Evolutionary conservation across 2,888 invertebrate species (phyloP), one percentile per base, ranked within the genome.

Genomic region (Platynereis dumerilii): DNA sequence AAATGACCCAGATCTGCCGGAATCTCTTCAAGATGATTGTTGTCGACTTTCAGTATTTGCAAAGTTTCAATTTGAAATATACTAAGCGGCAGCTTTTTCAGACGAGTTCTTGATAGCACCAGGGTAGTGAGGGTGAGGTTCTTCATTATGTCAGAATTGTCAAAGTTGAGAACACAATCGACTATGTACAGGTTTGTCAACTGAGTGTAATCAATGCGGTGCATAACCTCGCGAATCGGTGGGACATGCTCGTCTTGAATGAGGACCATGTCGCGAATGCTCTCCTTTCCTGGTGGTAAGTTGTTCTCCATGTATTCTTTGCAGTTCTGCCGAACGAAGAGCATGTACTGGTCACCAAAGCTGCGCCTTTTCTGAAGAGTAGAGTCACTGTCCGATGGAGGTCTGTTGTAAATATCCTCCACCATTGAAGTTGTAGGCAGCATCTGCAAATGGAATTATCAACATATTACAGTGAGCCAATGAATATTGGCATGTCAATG

Each of bases 291-390:
- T 7, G 64, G 64, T n/a, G 62, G 62, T 45, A 70, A 69, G 62
- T 71, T 67, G 58, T 70, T 71, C 59, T 71, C 73, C 65, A 72
- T 68, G 60, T 72, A 70, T 54, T 74, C 72, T 12, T 64, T 52
- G 27, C 69, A 66, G 68, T 74, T 72, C 66, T 73, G 74, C 7
- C 72, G 68, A 1, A 72, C 69, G 57, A 70, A 70, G 52, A 74
- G 57, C 61, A 73, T 55, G 69, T 70, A 73, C 61, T 73, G 74
- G 62, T 73, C 72, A 57, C 70, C 72, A 63, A 71, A 70, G 61
- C 67, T 68, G 22, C 69, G 68, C 1, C 73, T 69, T 57, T 73
- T 73, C 17, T 68, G 65, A 39, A 72, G 62, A 2, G 73, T 73
- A 29, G 67, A 61, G 58, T 72, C 74, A 29, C 66, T 66, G 66